Conservation (phyloP, 1,140 invertebrate species). For the Drosophila triauraria region DNA sequence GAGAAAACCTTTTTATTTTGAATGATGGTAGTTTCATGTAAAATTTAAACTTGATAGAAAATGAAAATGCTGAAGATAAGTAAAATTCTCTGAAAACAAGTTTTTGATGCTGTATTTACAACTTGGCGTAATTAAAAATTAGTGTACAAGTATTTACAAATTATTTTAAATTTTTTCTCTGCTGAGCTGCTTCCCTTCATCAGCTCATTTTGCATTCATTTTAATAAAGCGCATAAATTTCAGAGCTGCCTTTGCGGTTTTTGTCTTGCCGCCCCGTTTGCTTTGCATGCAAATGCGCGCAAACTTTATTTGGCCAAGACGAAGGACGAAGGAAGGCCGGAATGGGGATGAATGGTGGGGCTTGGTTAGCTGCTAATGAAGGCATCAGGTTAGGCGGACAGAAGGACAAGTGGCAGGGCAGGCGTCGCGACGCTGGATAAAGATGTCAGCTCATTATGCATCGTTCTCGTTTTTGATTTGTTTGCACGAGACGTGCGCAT, state of each 20-base stretch:
- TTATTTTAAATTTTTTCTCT: background rate
- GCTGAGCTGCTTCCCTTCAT: conserved; percentile 8
- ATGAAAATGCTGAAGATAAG: no score
- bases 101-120: no score
- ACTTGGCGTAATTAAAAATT: no score
- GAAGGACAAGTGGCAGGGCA: conserved; percentile 15
- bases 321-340: background rate
- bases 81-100: no score
- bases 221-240: conserved; percentile 81
- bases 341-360: background rate
- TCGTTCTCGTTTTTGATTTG: conserved; percentile 75
- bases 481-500: conserved; percentile 72
- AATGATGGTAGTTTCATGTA: no score
- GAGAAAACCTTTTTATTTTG: background rate
- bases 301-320: conserved; percentile 74
- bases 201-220: conserved; percentile 74
- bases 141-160: no score
- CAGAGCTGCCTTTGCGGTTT: conserved; percentile 64
- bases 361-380: conserved; percentile 67
- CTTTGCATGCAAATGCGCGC: conserved; percentile 71
- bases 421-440: conserved; percentile 29
- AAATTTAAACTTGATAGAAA: no score
- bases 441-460: conserved; percentile 74
- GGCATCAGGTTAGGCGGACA: conserved; percentile 42
- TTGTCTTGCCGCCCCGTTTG: conserved; percentile 42